phyloP scores from a whole-genome alignment of 2,888 invertebrate genomes.

The Polydrusus cervinus region DNA sequence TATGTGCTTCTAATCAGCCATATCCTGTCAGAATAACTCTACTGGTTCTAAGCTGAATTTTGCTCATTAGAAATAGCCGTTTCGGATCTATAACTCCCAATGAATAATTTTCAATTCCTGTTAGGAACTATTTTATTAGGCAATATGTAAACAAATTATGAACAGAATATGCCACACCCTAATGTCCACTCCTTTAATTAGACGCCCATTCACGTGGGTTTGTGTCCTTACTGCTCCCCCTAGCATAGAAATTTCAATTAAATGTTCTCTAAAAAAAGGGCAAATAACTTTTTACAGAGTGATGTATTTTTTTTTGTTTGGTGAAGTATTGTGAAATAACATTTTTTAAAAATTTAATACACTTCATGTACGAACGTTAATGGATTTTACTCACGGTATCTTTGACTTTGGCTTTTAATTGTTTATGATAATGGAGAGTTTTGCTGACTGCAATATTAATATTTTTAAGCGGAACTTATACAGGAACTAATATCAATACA shows the following conservation, averaged over 20 bases:
- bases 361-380: not conserved
- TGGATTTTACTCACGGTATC: not conserved
- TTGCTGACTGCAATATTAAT: no score
- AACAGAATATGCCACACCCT: constrained; percentile 6
- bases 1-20: no score
- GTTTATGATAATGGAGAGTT: not conserved
- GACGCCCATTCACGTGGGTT: not conserved
- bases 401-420: not conserved
- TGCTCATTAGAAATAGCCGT: no score
- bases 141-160: not conserved
- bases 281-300: constrained; percentile 12
- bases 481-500: no score
- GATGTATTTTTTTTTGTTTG: not conserved
- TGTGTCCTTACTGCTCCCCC: constrained; percentile 1
- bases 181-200: constrained; percentile 23
- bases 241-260: constrained; percentile 13
- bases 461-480: no score
- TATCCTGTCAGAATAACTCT: no score
- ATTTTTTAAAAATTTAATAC: not conserved
- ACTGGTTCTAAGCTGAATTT: no score
- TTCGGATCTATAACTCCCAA: no score
- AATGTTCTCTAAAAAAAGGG: not conserved
- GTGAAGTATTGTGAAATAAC: no score
- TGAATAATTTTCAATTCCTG: no score
- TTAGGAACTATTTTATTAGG: no score